These are phyloP conservation scores for Casuarius casuarius DNA, from an alignment of 2,113 vertebrate species.

Conservation along the genomic window DNA sequence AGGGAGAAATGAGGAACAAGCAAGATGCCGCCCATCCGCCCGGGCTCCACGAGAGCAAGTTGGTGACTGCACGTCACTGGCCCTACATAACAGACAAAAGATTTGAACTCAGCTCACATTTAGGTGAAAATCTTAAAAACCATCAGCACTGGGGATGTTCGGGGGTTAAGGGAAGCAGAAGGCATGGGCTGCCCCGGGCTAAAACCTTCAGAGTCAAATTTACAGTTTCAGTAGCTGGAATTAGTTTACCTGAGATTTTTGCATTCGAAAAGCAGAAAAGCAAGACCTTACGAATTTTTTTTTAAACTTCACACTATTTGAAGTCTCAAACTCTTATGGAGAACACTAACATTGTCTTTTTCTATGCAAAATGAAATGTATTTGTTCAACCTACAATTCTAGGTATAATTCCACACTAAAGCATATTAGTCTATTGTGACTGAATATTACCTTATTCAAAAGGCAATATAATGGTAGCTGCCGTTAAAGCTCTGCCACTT, in stretches of 20 bases:
- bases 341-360: neutral
- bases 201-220: neutral
- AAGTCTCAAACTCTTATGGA: neutral
- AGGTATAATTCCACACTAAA: neutral
- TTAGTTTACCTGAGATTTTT: neutral
- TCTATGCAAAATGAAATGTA: neutral
- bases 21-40: no score
- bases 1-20: neutral
- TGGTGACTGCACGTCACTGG: no score
- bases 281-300: neutral
- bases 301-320: neutral
- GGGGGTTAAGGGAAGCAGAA: neutral
- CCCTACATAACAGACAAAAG: neutral
- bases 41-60: no score
- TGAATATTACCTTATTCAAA: neutral
- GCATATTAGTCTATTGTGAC: neutral
- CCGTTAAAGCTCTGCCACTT: neutral
- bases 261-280: neutral
- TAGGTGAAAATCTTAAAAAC: neutral
- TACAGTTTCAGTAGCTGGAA: neutral
- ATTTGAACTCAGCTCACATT: neutral
- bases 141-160: no score
- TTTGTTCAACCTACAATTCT: neutral
- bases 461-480: accelerated
- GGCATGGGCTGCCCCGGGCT: neutral